Evolutionary conservation across 1,140 invertebrate species (phyloP).

Genomic region (Hyles euphorbiae): DNA sequence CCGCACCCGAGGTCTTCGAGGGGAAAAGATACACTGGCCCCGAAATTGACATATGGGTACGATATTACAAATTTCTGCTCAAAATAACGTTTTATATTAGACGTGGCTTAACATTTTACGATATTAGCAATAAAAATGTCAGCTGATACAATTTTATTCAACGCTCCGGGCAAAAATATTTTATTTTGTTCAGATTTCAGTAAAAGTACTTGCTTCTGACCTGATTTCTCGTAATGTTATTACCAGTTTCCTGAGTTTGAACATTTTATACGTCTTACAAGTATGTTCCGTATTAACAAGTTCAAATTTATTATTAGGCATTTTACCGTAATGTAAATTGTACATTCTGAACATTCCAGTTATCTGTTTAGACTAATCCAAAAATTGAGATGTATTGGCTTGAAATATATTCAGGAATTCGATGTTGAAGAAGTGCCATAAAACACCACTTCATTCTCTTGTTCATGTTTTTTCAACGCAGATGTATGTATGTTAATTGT

Average conservation of each 20-base stretch:
- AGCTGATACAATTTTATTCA: conserved; percentile 3
- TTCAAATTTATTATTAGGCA: too few relatives aligned
- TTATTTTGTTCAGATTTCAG: background rate
- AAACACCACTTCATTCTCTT: too few relatives aligned
- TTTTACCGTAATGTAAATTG: too few relatives aligned
- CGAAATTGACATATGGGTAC: conserved; percentile 98
- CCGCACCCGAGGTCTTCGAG: conserved; percentile 97
- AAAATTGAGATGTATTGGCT: too few relatives aligned
- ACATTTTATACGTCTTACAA: background rate
- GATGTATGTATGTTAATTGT: too few relatives aligned
- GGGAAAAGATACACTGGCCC: conserved; percentile 97
- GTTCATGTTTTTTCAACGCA: too few relatives aligned
- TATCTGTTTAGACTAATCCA: too few relatives aligned
- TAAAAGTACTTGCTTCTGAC: background rate
- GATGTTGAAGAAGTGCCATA: too few relatives aligned
- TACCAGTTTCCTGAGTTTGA: background rate
- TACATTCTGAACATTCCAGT: too few relatives aligned
- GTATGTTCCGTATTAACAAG: too few relatives aligned
- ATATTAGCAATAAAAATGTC: conserved; percentile 8
- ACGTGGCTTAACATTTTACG: conserved; percentile 1
- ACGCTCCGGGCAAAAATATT: background rate
- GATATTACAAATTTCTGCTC: conserved; percentile 25
- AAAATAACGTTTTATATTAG: conserved; percentile 6
- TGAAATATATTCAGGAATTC: too few relatives aligned
- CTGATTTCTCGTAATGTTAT: background rate